Conservation (phyloP, 2,797 vertebrate species). For the Spinibarbus caldwelli region DNA sequence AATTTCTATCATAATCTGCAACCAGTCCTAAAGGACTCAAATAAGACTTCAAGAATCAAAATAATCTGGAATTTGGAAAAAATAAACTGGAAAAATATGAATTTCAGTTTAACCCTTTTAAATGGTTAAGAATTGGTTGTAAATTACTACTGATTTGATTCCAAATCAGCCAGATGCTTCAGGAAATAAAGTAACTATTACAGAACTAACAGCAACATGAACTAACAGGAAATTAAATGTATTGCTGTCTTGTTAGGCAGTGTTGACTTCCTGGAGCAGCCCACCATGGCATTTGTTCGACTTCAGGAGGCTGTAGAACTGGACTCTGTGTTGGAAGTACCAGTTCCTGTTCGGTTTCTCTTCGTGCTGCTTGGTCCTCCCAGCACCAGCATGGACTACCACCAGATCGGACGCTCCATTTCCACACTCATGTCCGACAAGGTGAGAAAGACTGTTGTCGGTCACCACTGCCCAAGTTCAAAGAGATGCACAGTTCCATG, state of each 20-base stretch:
- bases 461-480: no score
- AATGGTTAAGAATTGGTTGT: no score
- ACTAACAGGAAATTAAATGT: background rate
- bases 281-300: constrained; percentile 97
- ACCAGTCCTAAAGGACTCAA: background rate
- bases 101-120: background rate
- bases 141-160: no score
- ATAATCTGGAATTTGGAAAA: background rate
- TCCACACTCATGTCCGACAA: constrained; percentile 99
- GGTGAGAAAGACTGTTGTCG: constrained; percentile 69
- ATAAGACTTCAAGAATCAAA: background rate
- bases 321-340: constrained; percentile 93
- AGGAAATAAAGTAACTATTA: background rate
- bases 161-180: background rate
- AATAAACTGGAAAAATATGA: background rate
- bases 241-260: constrained; percentile 77
- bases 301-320: constrained; percentile 91
- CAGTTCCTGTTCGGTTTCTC: constrained; percentile 93
- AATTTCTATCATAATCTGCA: background rate
- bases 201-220: background rate
- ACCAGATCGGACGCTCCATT: constrained; percentile 97
- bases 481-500: background rate
- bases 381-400: constrained; percentile 94
- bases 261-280: constrained; percentile 93
- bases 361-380: constrained; percentile 93